These are phyloP conservation scores for Chloroceryle amazona DNA, from an alignment of 2,797 vertebrate genomes.

Conservation along the genomic window DNA sequence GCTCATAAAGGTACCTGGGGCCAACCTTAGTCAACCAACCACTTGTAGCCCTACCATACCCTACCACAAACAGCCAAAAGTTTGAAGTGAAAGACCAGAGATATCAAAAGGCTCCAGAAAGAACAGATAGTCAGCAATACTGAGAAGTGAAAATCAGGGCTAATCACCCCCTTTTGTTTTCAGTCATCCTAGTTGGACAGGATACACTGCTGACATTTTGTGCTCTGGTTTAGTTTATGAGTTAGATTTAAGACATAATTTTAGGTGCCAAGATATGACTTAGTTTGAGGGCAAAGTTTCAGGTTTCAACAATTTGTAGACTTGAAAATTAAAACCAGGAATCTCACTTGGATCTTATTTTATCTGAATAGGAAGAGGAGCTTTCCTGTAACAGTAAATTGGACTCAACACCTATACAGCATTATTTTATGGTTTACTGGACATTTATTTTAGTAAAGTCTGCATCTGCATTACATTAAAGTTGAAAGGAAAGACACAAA, in stretches of 20 bases:
- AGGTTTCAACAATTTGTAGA: background rate
- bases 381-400: constrained; percentile 37
- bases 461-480: constrained; percentile 70
- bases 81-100: background rate
- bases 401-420: constrained; percentile 55
- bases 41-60: background rate
- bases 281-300: constrained; percentile 25
- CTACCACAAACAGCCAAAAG: background rate
- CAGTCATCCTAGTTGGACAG: background rate
- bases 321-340: constrained; percentile 50
- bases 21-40: background rate
- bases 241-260: background rate
- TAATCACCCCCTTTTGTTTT: background rate
- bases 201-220: background rate
- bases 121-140: background rate
- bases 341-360: background rate
- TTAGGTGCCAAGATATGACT: constrained; percentile 28
- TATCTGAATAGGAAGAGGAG: constrained; percentile 25
- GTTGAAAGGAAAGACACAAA: constrained; percentile 64
- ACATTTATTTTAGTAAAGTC: constrained; percentile 55
- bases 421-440: constrained; percentile 71
- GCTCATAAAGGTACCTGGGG: background rate
- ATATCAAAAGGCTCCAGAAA: background rate
- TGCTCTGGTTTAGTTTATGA: constrained; percentile 1
- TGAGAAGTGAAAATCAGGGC: background rate